Conservation (phyloP, 2,113 vertebrate species). For the Octodon degus region DNA sequence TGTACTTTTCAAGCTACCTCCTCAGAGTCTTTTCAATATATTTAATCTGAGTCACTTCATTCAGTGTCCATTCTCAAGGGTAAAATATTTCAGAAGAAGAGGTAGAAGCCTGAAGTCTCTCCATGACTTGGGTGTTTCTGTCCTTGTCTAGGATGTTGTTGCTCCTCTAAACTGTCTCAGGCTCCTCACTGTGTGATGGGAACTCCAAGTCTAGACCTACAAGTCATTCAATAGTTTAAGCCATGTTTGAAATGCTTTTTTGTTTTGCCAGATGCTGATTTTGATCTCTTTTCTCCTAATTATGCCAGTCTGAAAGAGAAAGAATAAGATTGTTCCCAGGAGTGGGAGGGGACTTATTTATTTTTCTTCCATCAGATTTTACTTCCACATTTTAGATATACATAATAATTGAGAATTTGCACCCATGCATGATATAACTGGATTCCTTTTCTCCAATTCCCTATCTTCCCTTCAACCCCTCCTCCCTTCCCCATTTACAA, state of each 20-base stretch:
- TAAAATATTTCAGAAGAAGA: slow-evolving; percentile 66
- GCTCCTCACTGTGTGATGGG: not conserved
- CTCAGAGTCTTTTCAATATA: slow-evolving; percentile 33
- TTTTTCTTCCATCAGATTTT: not conserved
- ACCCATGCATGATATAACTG: not conserved
- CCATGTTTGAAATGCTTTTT: slow-evolving; percentile 19
- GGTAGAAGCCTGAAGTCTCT: not conserved
- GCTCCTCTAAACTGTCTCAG: not conserved
- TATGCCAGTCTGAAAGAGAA: not conserved
- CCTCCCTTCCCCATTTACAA: not conserved
- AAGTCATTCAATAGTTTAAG: slow-evolving; percentile 11
- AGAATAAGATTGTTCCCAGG: not conserved
- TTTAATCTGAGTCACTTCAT: slow-evolving; percentile 65
- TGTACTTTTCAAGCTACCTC: slow-evolving; percentile 9
- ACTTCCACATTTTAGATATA: not conserved
- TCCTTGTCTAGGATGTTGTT: not conserved
- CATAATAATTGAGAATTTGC: not conserved
- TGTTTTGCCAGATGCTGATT: slow-evolving; percentile 21
- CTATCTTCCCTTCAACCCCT: not conserved
- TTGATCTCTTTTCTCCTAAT: slow-evolving; percentile 6
- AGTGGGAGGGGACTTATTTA: not conserved
- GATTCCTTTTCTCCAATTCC: not conserved
- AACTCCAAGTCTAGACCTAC: not conserved
- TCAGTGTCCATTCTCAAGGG: slow-evolving; percentile 30
- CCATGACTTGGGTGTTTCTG: not conserved